A percentile compares a stretch with the other conserved stretches of the same genome.
Conservation (phyloP, 2,113 vertebrate species). For the Garra rufa region DNA sequence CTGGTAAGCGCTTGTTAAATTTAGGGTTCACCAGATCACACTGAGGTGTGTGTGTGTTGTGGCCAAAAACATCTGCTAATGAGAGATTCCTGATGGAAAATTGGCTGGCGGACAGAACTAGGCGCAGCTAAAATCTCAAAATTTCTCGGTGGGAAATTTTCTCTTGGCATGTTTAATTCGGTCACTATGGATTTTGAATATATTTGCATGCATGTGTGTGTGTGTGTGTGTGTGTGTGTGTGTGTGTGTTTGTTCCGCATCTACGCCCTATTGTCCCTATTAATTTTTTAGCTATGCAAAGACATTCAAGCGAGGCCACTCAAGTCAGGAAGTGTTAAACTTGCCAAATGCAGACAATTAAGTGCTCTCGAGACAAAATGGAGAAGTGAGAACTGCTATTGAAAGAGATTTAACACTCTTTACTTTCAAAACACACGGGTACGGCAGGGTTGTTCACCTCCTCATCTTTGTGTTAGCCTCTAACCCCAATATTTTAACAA, state of each 20-base stretch:
- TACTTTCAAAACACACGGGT: slow-evolving; percentile 73
- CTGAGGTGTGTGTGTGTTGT: slow-evolving; percentile 45
- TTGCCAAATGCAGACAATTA: slow-evolving; percentile 52
- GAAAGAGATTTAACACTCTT: slow-evolving; percentile 69
- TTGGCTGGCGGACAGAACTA: slow-evolving; percentile 47
- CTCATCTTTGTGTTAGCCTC: slow-evolving; percentile 41
- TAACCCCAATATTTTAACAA: slow-evolving; percentile 55
- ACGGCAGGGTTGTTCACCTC: slow-evolving; percentile 54
- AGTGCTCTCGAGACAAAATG: slow-evolving; percentile 36
- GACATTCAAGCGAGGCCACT: slow-evolving; percentile 37
- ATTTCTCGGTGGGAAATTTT: slow-evolving; percentile 49
- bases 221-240: slow-evolving; percentile 6
- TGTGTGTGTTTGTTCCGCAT: slow-evolving; percentile 7
- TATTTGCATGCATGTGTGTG: slow-evolving; percentile 15
- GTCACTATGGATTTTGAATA: slow-evolving; percentile 36
- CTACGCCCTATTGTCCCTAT: background rate
- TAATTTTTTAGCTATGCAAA: slow-evolving; percentile 19
- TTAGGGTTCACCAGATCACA: slow-evolving; percentile 58
- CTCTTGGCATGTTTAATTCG: slow-evolving; percentile 44
- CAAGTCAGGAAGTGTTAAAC: slow-evolving; percentile 53
- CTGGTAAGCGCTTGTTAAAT: slow-evolving; percentile 58
- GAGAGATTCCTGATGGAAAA: slow-evolving; percentile 57
- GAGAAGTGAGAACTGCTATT: slow-evolving; percentile 29
- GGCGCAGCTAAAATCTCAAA: slow-evolving; percentile 47
- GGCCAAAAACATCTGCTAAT: slow-evolving; percentile 57